Base-by-base conservation (phyloP, 1,140 invertebrate genomes). In the Drosophila lacteicornis region DNA sequence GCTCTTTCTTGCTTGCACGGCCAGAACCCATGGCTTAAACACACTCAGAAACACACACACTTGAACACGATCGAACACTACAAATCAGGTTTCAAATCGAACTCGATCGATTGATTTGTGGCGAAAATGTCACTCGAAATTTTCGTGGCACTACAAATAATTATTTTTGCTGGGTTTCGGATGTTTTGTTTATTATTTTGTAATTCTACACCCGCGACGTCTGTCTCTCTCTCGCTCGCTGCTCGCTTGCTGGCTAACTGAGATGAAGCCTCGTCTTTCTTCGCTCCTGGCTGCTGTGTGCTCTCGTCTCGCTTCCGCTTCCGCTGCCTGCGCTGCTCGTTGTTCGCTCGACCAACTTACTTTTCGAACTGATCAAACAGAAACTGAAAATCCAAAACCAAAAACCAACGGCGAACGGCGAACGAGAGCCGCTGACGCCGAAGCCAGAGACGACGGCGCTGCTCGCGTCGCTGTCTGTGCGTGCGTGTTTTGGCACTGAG, bases 341-440 rank as follows among this genome's bases (percentile, higher is more conserved):
- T 82, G 66, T 67, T 63, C 63, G 84, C 84, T 67, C 74, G 67
- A 78, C 82, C 80, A 88, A 83, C 67, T 88, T 82, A 76, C 78
- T 84, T 81, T 85, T 90, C 85, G 85, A 90, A 90, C 78, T 88
- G 85, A 88, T 88, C 85, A 81, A 82, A 88, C 84, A 84, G 78
- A 80, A 68, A 56, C 53, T 56, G 36, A 56, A 56, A 56, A 56
- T 56, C 53, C 53, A 56, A 87, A 86, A 80, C 71, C 38, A 69
- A 73, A 79, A 59, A 62, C 67, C 57, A 70, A 76, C 77, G 38
- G 53, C 77, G 55, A 38, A 40, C 56, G 71, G 67, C 73, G 56
- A 77, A 61, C 83, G 75, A 76, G 74, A 57, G 59, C 15, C 51
- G 63, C 33, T 67, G 36, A 15, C 33, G 65, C 36, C 46, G 66